Base-by-base conservation (phyloP, 2,113 vertebrate species). In the Oreochromis spilurus region DNA sequence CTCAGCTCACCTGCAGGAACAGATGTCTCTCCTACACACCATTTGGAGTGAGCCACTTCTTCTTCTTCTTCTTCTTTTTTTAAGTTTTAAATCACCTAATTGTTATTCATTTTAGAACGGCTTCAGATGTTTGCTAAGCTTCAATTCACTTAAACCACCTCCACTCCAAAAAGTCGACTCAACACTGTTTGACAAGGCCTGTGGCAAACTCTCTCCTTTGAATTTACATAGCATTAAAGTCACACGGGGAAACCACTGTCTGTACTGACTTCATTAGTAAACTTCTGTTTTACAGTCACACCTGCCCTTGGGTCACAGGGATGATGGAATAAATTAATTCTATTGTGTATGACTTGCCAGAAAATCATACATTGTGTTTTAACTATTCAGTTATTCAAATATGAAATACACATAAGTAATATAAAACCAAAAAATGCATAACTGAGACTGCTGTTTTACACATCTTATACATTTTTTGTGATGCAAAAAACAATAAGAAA, bases 1-100 rank as follows among this genome's bases (percentile, higher is more conserved):
- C 92, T 93, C 85, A 84, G 79, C 77, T 87, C 45, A 92, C 92
- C 82, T 82, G 70, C 87, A 85, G 72, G 60, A 95, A 84, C 93
- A 91, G 87, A 87, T 92, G 91, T 90, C 82, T 89, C 91, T 94
- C 92, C 93, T 87, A 88, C 93, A 90, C 91, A 87, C 67, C 87
- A 84, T 82, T 91, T 91, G 88, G 83, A 91, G 57, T 65, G 48
- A 78, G 86, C 29, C 38, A 57, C 13, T 72, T 26, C 38, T 70
- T 70, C 7, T 70, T 67, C 6, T 43, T 40, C 10, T 1, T 65
- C 0, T 24, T 40, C 6, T 40, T 16, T 17, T 45, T 50, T 31
- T 0, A 26, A 13, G 45, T 60, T 84, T 72, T 13, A 54, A 81
- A 88, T 84, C 26, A 78, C 50, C 85, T 89, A 79, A 92, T 89